Percentiles rank a stretch among this genome's conserved stretches.
Conservation (phyloP, 2,797 vertebrate genomes). For the Pipistrellus kuhlii region DNA sequence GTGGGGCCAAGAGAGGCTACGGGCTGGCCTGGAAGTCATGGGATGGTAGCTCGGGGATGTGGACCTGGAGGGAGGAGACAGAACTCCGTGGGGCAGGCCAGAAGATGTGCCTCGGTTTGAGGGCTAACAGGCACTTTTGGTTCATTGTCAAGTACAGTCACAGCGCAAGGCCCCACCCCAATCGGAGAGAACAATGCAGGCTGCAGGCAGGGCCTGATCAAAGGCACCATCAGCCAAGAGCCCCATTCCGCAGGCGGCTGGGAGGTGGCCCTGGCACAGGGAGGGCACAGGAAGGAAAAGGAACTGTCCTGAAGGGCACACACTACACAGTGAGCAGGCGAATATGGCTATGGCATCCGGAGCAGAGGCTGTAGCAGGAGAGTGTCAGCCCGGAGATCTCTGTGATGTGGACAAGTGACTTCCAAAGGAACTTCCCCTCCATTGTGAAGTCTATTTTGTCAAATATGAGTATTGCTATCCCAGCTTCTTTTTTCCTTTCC, state of each 20-base stretch:
- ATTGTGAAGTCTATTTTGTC: too few species aligned
- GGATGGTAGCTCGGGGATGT: fast-evolving
- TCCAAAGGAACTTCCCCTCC: too few species aligned
- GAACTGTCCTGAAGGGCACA: fast-evolving
- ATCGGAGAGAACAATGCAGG: background rate
- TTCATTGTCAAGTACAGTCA: background rate
- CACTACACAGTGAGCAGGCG: too few species aligned
- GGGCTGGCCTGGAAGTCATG: background rate
- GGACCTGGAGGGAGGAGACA: background rate
- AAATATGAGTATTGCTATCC: too few species aligned
- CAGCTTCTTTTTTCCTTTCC: too few species aligned
- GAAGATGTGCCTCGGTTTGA: too few species aligned
- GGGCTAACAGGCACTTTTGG: background rate
- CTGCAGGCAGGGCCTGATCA: too few species aligned
- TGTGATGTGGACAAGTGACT: too few species aligned
- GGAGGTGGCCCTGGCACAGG: background rate
- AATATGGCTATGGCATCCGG: fast-evolving
- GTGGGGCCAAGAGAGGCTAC: background rate
- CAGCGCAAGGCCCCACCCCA: background rate
- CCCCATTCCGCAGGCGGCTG: background rate
- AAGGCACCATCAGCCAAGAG: background rate
- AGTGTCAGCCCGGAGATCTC: background rate
- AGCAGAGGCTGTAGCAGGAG: background rate
- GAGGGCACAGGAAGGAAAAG: background rate
- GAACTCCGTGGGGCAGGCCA: background rate